Conservation (phyloP, 35 echinoderm and acorn worm species). For the Apostichopus japonicus region DNA sequence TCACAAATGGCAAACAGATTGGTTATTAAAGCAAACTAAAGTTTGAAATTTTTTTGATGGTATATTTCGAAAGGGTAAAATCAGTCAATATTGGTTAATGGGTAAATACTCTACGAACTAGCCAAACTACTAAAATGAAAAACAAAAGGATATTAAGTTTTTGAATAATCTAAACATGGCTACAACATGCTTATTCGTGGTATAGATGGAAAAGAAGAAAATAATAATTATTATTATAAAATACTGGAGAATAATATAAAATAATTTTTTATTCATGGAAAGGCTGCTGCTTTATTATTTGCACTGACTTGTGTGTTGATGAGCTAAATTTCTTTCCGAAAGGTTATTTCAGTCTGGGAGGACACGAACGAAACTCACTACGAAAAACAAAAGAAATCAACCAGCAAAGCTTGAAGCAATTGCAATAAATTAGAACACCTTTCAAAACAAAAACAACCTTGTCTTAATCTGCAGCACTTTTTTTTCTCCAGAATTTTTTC, state of each 20-base stretch:
- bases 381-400: not conserved
- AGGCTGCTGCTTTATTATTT: not conserved
- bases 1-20: too few relatives aligned
- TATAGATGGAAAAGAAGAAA: not conserved
- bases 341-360: conserved; percentile 8
- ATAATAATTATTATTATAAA: not conserved
- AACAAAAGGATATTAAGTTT: too few relatives aligned
- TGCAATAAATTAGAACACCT: conserved; percentile 34
- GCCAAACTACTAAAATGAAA: too few relatives aligned
- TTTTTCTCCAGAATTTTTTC: not conserved
- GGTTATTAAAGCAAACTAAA: too few relatives aligned
- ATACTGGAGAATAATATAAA: not conserved
- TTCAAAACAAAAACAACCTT: not conserved
- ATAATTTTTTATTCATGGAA: not conserved
- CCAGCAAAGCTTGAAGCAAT: not conserved
- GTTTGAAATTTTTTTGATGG: too few relatives aligned
- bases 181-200: too few relatives aligned
- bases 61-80: too few relatives aligned
- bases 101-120: too few relatives aligned
- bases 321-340: not conserved
- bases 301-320: not conserved
- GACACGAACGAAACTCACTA: not conserved
- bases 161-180: too few relatives aligned
- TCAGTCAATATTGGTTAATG: too few relatives aligned
- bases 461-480: not conserved